phyloP scores from a whole-genome alignment of 1,140 invertebrate genomes.

The Aporrectodea caliginosa region DNA sequence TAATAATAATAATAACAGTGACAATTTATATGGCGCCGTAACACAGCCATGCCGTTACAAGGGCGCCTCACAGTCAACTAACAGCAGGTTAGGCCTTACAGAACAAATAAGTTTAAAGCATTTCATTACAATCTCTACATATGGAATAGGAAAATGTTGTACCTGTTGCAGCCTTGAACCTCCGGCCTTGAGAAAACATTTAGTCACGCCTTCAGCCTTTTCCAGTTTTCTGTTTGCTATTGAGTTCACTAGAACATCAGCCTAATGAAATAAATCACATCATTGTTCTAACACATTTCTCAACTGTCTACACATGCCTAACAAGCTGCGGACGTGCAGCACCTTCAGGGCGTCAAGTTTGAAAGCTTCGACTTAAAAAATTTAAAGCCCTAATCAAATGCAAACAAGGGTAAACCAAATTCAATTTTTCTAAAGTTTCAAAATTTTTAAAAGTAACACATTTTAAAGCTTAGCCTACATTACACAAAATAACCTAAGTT shows the following conservation, averaged over 20 bases:
- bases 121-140: too few relatives aligned
- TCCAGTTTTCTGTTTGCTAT: not conserved
- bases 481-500: not conserved
- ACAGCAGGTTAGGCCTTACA: too few relatives aligned
- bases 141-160: not conserved
- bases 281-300: not conserved
- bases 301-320: not conserved
- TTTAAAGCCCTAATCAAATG: too few relatives aligned
- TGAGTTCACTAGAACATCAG: not conserved
- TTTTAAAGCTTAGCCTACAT: not conserved
- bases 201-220: not conserved
- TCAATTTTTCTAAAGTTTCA: not conserved
- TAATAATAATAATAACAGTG: not conserved
- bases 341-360: not conserved
- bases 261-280: not conserved
- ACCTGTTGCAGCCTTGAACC: not conserved
- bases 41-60: not conserved
- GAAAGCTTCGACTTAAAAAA: not conserved
- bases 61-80: not conserved
- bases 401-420: too few relatives aligned
- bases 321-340: too few relatives aligned
- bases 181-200: not conserved
- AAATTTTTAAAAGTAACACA: not conserved
- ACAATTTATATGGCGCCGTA: not conserved
- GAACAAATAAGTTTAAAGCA: not conserved